A percentile compares a stretch with the other conserved stretches of the same genome.
These are phyloP conservation scores for Sebastes goodei DNA, from an alignment of 2,797 vertebrate species.

Conservation along the genomic window DNA sequence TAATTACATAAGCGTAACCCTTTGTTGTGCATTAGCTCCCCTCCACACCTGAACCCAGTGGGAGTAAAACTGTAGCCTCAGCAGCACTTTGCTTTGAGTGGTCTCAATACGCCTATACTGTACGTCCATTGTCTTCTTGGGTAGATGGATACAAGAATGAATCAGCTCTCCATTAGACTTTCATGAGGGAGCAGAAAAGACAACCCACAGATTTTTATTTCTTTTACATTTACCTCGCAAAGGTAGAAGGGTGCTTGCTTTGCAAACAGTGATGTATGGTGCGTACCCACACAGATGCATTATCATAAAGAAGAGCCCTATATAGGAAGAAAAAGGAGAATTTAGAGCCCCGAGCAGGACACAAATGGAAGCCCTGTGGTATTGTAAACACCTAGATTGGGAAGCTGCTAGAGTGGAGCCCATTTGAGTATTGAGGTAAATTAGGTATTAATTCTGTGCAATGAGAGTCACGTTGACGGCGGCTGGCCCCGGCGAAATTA, in stretches of 20 bases:
- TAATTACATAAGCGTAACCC: conserved; percentile 64
- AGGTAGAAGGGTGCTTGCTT: conserved; percentile 42
- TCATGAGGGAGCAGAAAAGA: conserved; percentile 70
- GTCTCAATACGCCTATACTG: conserved; percentile 55
- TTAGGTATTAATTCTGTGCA: conserved; percentile 64
- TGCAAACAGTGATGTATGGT: conserved; percentile 55
- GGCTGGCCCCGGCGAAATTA: conserved; percentile 54
- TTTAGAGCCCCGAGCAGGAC: conserved; percentile 11
- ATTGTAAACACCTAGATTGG: conserved; percentile 56
- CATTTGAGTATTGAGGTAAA: conserved; percentile 50
- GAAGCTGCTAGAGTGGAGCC: conserved; percentile 50
- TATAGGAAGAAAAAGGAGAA: conserved; percentile 19
- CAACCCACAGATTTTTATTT: conserved; percentile 69
- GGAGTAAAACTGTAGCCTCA: conserved; percentile 71
- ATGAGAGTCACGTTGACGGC: conserved; percentile 54
- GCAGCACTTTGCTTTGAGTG: conserved; percentile 73
- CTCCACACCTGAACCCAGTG: conserved; percentile 71
- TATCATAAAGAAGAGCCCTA: conserved; percentile 62
- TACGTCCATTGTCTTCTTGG: conserved; percentile 65
- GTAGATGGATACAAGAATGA: conserved; percentile 56
- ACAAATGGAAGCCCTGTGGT: conserved; percentile 41
- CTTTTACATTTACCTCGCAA: conserved; percentile 62
- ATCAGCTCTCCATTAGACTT: conserved; percentile 77
- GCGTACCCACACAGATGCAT: conserved; percentile 60
- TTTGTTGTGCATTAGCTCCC: conserved; percentile 67